Evolutionary conservation across 2,113 vertebrate species (phyloP), one percentile per base, ranked within the genome.

Genomic region (Bos taurus): DNA sequence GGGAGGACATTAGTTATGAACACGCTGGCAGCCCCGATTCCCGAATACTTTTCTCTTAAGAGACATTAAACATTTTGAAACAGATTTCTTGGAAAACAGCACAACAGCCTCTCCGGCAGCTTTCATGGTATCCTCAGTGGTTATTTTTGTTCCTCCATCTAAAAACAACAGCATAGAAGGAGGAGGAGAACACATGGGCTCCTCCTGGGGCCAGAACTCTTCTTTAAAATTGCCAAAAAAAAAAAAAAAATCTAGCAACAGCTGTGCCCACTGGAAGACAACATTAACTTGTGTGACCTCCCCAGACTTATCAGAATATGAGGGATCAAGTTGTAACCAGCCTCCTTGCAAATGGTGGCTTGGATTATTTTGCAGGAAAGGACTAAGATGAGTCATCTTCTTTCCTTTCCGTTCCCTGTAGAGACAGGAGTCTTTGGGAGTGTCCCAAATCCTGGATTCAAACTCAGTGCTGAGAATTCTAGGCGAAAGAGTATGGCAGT

Each of bases 1-100:
- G 9, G 62, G 16, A 67, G 87, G 86, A 81, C 48, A 60, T 74
- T 46, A 40, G 16, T 54, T n/a, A 82, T 8, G 59, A 96, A 64
- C n/a, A 50, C 16, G 12, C 93, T 87, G 95, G 93, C 84, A 84
- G 62, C 17, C 28, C n/a, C 1, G 0, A 52, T 62, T 71, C 78
- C 83, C 46, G 50, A 80, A 95, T 95, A 86, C 78, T 95, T 97
- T 96, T 91, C 86, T 84, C 59, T 77, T 93, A 92, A 98, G 40
- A 67, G 95, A 97, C 90, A 26, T 54, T 84, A 88, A 98, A 95
- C 74, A 71, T 95, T 98, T 95, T 97, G 94, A 95, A 97, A 97
- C 89, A 97, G 91, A 81, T 46, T 93, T 93, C 98, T 98, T 85
- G 87, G 88, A 50, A 40, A 85, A 89, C 43, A 43, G 84, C 91